phyloP scores from a whole-genome alignment of 2,888 invertebrate species.

The Lingula anatina region DNA sequence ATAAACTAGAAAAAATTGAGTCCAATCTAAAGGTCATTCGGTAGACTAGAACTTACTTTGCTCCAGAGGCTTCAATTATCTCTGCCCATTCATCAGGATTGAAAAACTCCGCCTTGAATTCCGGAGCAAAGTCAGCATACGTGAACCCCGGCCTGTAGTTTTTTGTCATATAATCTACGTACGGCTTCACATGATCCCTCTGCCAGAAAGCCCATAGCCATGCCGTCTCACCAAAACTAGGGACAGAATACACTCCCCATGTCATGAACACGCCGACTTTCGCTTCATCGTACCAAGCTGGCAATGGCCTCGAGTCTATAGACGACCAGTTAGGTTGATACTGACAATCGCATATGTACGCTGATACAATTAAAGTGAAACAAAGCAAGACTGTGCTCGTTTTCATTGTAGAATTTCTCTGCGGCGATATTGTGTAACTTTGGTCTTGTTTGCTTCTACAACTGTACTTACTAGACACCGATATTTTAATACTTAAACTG shows the following conservation, averaged over 20 bases:
- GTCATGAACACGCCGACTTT: slow-evolving; percentile 55
- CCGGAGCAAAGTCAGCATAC: slow-evolving; percentile 83
- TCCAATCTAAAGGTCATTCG: too few species aligned
- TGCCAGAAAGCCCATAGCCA: too few species aligned
- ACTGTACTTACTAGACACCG: too few species aligned
- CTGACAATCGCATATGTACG: too few species aligned
- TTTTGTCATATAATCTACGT: slow-evolving; percentile 65
- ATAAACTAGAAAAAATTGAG: too few species aligned
- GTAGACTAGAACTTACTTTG: slow-evolving; percentile 73
- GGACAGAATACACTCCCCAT: slow-evolving; percentile 54
- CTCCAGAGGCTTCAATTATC: slow-evolving; percentile 76
- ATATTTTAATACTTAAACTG: too few species aligned
- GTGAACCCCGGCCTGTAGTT: slow-evolving; percentile 80
- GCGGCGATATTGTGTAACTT: too few species aligned
- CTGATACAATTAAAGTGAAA: too few species aligned
- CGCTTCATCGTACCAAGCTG: slow-evolving; percentile 52
- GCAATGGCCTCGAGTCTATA: slow-evolving; percentile 50
- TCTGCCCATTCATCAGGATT: slow-evolving; percentile 78
- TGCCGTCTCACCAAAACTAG: slow-evolving; percentile 53
- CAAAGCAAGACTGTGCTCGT: too few species aligned
- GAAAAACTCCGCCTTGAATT: slow-evolving; percentile 83
- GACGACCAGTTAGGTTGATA: slow-evolving; percentile 49
- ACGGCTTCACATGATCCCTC: not conserved
- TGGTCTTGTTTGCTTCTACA: too few species aligned
- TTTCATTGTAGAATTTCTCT: too few species aligned